Evolutionary conservation across 1,140 invertebrate species (phyloP), one percentile per base, ranked within the genome.

Genomic region (Bombus fervidus): DNA sequence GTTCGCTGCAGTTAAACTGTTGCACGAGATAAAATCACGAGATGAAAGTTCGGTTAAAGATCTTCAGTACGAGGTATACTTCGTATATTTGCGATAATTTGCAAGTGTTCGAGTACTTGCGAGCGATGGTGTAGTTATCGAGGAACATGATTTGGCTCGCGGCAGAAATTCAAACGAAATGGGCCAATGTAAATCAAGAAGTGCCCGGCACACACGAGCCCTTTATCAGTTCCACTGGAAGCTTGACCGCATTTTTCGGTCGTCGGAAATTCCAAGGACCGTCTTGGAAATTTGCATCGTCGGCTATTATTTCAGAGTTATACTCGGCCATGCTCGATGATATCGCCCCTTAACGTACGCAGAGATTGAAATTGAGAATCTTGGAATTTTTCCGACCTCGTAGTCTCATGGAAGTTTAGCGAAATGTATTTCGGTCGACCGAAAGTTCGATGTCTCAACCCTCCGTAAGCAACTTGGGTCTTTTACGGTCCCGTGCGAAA

Each of bases 161-260:
- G 87, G 78, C 62, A 57, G 79, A 86, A 90, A 88, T 90, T 90
- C 78, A 22, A 37, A 69, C 80, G 53, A 72, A 85, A 12, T 34
- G 64, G 75, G 39, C 76, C 81, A 78, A 90, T 90, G 89, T 88
- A 90, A 90, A 90, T 90, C 89, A 86, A 81, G 86, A 69, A 90
- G 77, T 78, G 71, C 75, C 62, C 43, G 81, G 59, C 64, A 59
- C 64, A 68, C 87, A 90, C 88, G 79, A 57, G 13, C 28, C 74
- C 68, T 41, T 85, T 80, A 80, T 72, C 76, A 47, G 39, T 47
- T 62, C 39, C 31, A 39, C 9, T 34, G 34, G 53, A n/a, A 47
- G 47, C 31, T 53, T 9, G 68, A 12, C 47, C 53, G 57, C 68
- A 59, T 85, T 85, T 85, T 85, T 72, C 83, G 39, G 5, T 2